phyloP scores from a whole-genome alignment of 2,888 invertebrate genomes.

The Pedicia rivosa region DNA sequence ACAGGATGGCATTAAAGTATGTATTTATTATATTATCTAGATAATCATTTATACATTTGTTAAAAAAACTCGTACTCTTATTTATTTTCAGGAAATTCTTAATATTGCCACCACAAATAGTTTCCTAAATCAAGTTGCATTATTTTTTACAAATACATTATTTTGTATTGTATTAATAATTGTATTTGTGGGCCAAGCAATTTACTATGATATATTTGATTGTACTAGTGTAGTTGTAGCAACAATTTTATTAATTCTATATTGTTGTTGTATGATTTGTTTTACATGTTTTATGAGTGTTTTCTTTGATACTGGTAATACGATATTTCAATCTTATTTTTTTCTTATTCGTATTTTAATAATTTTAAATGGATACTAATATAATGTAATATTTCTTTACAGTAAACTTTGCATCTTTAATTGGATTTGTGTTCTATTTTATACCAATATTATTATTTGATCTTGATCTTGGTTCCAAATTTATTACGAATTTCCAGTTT shows the following conservation, averaged over 20 bases:
- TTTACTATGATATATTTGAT: conserved; percentile 1
- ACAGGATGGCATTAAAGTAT: conserved; percentile 39
- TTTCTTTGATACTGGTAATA: conserved; percentile 26
- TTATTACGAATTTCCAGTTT: conserved; percentile 6
- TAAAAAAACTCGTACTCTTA: too few relatives aligned
- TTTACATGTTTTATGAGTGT: conserved; percentile 26
- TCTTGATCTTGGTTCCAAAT: conserved; percentile 5
- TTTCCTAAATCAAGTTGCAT: conserved; percentile 25
- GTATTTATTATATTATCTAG: conserved; percentile 4
- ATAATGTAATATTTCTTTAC: conserved; percentile 5
- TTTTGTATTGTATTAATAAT: conserved; percentile 17
- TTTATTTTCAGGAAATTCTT: conserved; percentile 12
- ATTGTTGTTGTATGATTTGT: conserved; percentile 21
- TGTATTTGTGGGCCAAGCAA: conserved; percentile 11
- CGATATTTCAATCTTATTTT: background rate
- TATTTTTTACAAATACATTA: conserved; percentile 22
- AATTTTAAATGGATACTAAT: background rate
- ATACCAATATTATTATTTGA: conserved; percentile 22
- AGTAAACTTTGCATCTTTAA: conserved; percentile 25
- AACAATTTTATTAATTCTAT: conserved; percentile 18
- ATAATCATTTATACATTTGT: background rate
- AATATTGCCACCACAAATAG: conserved; percentile 24
- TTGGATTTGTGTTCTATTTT: conserved; percentile 22
- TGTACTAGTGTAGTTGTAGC: background rate
- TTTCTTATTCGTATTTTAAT: background rate